phyloP scores from a whole-genome alignment of 2,113 vertebrate species.

The Scomber japonicus region DNA sequence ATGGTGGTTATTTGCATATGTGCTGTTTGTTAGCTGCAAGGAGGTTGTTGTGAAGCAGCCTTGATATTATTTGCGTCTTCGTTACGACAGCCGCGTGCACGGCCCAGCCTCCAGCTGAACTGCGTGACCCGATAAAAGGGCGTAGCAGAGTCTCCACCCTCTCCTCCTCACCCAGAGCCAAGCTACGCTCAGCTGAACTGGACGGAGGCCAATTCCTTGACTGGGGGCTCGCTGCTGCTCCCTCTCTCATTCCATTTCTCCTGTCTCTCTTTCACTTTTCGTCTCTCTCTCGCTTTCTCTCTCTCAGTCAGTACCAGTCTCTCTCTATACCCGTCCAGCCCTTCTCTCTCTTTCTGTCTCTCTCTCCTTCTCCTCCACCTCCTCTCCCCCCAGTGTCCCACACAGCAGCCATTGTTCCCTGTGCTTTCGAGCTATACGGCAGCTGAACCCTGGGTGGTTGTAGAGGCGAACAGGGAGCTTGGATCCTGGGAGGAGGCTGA shows the following conservation, averaged over 20 bases:
- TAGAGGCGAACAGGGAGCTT: slow-evolving; percentile 16
- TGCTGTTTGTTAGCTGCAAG: neutral
- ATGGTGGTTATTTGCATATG: neutral
- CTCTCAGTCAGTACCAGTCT: slow-evolving; percentile 64
- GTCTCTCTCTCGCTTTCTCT: slow-evolving; percentile 10
- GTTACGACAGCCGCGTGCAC: neutral
- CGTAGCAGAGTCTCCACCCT: slow-evolving; percentile 66
- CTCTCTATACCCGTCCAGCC: slow-evolving; percentile 55
- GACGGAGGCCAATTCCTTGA: slow-evolving; percentile 59
- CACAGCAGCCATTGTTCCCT: slow-evolving; percentile 78
- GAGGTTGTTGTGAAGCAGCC: slow-evolving; percentile 23
- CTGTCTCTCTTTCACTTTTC: slow-evolving; percentile 3
- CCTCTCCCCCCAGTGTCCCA: slow-evolving; percentile 37
- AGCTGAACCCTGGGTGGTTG: slow-evolving; percentile 58
- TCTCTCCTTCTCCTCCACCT: slow-evolving; percentile 14
- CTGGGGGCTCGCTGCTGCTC: slow-evolving; percentile 36
- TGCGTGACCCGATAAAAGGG: slow-evolving; percentile 65
- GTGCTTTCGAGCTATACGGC: slow-evolving; percentile 41
- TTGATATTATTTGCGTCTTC: neutral
- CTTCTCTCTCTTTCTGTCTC: slow-evolving; percentile 39
- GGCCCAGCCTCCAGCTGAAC: slow-evolving; percentile 54
- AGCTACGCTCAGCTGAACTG: slow-evolving; percentile 63
- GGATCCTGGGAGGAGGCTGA: slow-evolving; percentile 26
- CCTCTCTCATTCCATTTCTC: slow-evolving; percentile 25
- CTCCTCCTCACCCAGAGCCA: slow-evolving; percentile 57